Evolutionary conservation across 2,797 vertebrate genomes (phyloP), one percentile per base, ranked within the genome.

Genomic region (Danio aesculapii): DNA sequence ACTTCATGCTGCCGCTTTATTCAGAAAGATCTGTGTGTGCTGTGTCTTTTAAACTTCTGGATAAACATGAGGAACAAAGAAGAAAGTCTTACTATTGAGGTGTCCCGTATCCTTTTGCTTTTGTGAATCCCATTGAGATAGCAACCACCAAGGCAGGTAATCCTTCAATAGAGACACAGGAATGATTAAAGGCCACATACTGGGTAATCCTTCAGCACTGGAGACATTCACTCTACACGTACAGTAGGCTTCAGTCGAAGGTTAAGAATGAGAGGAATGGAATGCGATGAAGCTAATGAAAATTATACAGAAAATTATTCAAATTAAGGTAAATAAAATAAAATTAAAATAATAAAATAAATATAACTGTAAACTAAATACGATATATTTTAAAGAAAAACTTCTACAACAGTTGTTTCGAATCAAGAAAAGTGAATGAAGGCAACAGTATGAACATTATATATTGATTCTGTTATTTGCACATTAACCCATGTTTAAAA

Each of bases 51-150:
- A 46, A 0, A 3, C 19, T 52, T 58, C 55, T 39, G 21, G 21
- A 16, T n/a, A 17, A 78, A 78, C 43, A 78, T 11, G 17, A 61
- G 6, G 19, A 49, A 55, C n/a, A 17, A 39, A 62, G 1, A 30
- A 70, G 78, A 3, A 1, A 39, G 84, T 96, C 98, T 97, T 97
- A 99, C 98, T 99, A 99, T 85, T 97, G 94, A 83, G 96, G 94
- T 72, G 98, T 99, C 89, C 98, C 98, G 63, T 99, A 99, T 94
- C 98, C 98, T 90, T 99, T 99, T 67, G 98, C 98, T 94, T 99
- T 98, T 84, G 98, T 99, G 94, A 99, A 99, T 92, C 98, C 98
- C 94, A 99, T 98, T 78, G 98, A 99, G 87, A 99, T 96, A 79
- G 98, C 98, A 84, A 99, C 98, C 84, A 99, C 98, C 91, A 99